Evolutionary conservation across 2,888 invertebrate species (phyloP), one percentile per base, ranked within the genome.

Genomic region (Sepiola atlantica): DNA sequence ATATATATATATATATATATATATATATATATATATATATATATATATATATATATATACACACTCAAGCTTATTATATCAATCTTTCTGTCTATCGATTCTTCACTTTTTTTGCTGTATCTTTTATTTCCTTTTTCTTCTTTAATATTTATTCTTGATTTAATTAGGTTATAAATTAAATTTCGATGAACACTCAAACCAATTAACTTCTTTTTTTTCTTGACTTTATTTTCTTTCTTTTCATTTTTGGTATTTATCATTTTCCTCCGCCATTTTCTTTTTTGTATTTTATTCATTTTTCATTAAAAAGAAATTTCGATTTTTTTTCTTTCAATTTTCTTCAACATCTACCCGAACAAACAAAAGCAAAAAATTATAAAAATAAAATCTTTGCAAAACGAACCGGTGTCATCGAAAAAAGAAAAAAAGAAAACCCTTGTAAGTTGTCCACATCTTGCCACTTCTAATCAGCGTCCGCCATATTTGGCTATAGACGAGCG

Each of bases 401-500:
- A n/a, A 77, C 28, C n/a, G n/a, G 28, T 77, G 77, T n/a, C 28
- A 77, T 28, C 28, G 77, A n/a, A n/a, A 77, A 77, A 77, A 10
- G 16, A 77, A 77, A 45, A 45, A 45, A 45, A 45, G 45, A 45
- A 2, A 45, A 45, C 45, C 45, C 45, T 77, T 77, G 77, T 77
- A n/a, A 77, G 18, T 77, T 77, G 8, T 77, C n/a, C 77, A 77
- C 77, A n/a, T 77, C 77, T 32, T 77, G n/a, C n/a, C 14, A 16
- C 16, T 77, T 77, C n/a, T 77, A 77, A 77, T 77, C 77, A 77
- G n/a, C n/a, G n/a, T 77, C 77, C n/a, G 77, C 77, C 77, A 77
- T 14, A n/a, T 77, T n/a, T 32, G 77, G 77, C 16, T n/a, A 32
- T 1, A 32, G n/a, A 77, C n/a, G 18, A n/a, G 77, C 77, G 18